Percentiles rank a stretch among this genome's conserved stretches.
Conservation (phyloP, 1,140 invertebrate species). For the Antheraea mylitta region DNA sequence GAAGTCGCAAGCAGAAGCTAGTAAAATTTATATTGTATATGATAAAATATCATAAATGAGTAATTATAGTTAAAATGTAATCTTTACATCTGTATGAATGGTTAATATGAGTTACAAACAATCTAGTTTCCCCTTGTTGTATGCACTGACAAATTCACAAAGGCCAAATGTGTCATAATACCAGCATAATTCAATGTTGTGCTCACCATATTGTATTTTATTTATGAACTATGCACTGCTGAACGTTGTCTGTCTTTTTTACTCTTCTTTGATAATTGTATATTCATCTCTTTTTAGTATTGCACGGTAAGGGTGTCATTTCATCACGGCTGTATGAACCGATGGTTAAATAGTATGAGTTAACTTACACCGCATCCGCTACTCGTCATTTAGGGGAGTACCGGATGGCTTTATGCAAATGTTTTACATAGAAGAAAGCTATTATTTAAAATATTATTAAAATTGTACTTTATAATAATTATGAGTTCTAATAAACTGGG, state of each 20-base stretch:
- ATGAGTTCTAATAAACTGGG: no score
- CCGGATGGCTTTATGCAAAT: constrained; percentile 19
- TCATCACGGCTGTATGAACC: constrained; percentile 64
- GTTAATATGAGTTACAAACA: constrained; percentile 57
- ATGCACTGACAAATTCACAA: constrained; percentile 71
- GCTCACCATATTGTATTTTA: constrained; percentile 80
- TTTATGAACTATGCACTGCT: constrained; percentile 76
- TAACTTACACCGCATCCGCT: constrained; percentile 72
- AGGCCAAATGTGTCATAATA: constrained; percentile 79
- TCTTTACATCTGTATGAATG: constrained; percentile 36
- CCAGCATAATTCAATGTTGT: constrained; percentile 79
- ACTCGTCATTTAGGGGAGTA: constrained; percentile 61
- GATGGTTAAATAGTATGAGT: constrained; percentile 74
- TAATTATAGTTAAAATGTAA: constrained; percentile 21
- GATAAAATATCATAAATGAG: not conserved
- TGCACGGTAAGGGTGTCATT: constrained; percentile 51
- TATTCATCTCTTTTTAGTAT: constrained; percentile 38
- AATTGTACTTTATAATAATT: not conserved
- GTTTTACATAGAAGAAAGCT: not conserved
- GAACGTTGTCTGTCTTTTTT: constrained; percentile 51
- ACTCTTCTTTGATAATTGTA: constrained; percentile 21
- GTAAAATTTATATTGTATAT: not conserved
- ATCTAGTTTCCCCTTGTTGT: constrained; percentile 47
- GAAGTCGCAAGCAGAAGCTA: not conserved
- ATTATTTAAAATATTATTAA: not conserved